Base-by-base conservation (phyloP, 2,888 invertebrate species). In the Notocelia uddmanniana region DNA sequence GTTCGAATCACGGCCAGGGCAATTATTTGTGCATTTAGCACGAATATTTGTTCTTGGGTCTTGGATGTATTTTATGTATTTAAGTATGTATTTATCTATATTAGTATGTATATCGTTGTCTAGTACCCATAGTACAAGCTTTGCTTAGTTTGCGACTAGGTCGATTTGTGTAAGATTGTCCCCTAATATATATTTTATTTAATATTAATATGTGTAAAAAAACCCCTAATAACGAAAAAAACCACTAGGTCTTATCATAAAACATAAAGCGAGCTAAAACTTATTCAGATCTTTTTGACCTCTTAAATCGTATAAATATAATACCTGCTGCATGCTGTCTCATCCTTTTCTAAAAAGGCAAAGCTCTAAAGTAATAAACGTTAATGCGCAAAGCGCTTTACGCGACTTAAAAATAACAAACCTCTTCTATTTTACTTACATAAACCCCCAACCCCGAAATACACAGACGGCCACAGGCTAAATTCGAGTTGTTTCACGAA, bases 401-500 rank as follows among this genome's bases (percentile, higher is more conserved):
- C 67, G 72, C 55, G 62, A 68, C 67, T 72, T 62, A 72, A 72
- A 68, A 68, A 62, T 68, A 68, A 68, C 73, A 69, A 73, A 69
- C 58, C 73, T 60, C 67, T 72, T 48, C 68, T 60, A 72, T 62
- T 72, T 68, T 68, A 72, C 72, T 72, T 68, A 68, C 60, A 77
- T 83, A 83, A 86, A 86, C 78, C 85, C 81, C 81, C 81, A 84
- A 84, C 81, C 83, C 78, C 78, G 81, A 81, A 85, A 86, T 84
- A 85, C 80, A 85, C 79, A 83, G 81, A 81, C 79, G 74, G 79
- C 87, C 85, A 80, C 86, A 85, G 85, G 83, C 88, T 83, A 84
- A 85, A 87, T 86, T 85, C 82, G 83, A 86, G 84, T 85, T 84
- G 81, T 77, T 73, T 67, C 73, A 77, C 78, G 81, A 88, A 90